Evolutionary conservation across 2,113 vertebrate genomes (phyloP).

Genomic region (Cervus canadensis): DNA sequence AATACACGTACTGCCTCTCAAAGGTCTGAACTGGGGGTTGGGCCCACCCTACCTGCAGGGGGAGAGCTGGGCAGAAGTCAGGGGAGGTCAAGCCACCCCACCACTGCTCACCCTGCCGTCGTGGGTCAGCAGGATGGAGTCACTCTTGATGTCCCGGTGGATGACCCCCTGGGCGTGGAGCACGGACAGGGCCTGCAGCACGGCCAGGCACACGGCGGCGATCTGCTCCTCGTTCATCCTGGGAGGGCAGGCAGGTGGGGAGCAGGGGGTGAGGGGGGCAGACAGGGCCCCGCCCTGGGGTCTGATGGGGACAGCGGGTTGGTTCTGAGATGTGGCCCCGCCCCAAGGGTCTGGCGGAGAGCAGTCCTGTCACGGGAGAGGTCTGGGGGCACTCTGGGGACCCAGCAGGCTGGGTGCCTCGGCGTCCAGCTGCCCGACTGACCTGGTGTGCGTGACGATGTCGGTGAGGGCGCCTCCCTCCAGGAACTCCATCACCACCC

Average conservation of each 20-base stretch:
- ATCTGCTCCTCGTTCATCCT: slow-evolving; percentile 99
- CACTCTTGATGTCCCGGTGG: slow-evolving; percentile 97
- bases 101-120: slow-evolving; percentile 86
- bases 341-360: not conserved
- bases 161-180: slow-evolving; percentile 95
- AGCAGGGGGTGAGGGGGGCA: too few relatives aligned
- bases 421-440: fast-evolving
- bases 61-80: fast-evolving
- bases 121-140: slow-evolving; percentile 97
- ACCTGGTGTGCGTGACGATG: slow-evolving; percentile 97
- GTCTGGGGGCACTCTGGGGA: not conserved
- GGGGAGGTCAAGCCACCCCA: not conserved
- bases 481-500: slow-evolving; percentile 99
- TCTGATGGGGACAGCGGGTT: not conserved
- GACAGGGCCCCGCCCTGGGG: not conserved
- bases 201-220: slow-evolving; percentile 91
- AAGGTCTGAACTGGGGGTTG: fast-evolving
- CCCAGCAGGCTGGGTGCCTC: not conserved
- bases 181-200: slow-evolving; percentile 91
- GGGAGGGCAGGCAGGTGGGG: fast-evolving
- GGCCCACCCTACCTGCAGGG: fast-evolving
- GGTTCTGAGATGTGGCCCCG: not conserved
- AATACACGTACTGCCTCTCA: not conserved
- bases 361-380: not conserved
- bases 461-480: slow-evolving; percentile 95